Evolutionary conservation across 2,797 vertebrate species (phyloP).

Genomic region (Cheirogaleus major): DNA sequence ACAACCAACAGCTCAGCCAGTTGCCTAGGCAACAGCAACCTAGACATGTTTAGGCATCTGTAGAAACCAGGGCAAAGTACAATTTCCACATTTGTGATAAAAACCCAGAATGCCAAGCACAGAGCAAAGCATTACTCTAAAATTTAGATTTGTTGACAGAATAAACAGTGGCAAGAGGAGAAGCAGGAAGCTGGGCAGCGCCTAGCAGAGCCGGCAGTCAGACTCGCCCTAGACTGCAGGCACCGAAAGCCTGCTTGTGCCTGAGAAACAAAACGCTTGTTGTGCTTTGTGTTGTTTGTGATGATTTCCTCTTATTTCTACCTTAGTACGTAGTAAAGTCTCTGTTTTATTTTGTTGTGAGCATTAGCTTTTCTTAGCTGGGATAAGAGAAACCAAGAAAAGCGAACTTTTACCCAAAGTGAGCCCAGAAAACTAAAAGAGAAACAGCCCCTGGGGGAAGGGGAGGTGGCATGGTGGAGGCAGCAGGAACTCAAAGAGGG

Average conservation of each 20-base stretch:
- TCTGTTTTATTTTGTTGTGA: neutral
- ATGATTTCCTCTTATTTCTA: neutral
- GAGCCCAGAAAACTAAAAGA: neutral
- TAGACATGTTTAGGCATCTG: conserved; percentile 44
- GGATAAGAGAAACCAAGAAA: conserved; percentile 54
- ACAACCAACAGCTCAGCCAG: conserved; percentile 19
- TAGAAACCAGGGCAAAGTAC: conserved; percentile 68
- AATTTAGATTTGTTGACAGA: conserved; percentile 47
- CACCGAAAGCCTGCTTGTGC: neutral
- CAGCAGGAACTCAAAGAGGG: neutral
- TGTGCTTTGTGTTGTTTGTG: neutral
- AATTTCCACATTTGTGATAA: conserved; percentile 44
- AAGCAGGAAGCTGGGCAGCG: neutral
- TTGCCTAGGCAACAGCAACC: conserved; percentile 49
- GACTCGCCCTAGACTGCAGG: neutral
- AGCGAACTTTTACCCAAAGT: neutral
- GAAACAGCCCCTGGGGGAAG: neutral
- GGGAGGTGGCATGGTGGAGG: neutral
- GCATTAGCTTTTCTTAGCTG: neutral
- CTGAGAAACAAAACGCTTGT: neutral
- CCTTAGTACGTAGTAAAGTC: neutral
- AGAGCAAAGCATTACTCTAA: conserved; percentile 43
- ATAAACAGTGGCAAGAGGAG: neutral
- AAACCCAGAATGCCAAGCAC: neutral
- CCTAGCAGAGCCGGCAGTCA: neutral